phyloP scores from a whole-genome alignment of 2,113 vertebrate species.

The Pyxicephalus adspersus region DNA sequence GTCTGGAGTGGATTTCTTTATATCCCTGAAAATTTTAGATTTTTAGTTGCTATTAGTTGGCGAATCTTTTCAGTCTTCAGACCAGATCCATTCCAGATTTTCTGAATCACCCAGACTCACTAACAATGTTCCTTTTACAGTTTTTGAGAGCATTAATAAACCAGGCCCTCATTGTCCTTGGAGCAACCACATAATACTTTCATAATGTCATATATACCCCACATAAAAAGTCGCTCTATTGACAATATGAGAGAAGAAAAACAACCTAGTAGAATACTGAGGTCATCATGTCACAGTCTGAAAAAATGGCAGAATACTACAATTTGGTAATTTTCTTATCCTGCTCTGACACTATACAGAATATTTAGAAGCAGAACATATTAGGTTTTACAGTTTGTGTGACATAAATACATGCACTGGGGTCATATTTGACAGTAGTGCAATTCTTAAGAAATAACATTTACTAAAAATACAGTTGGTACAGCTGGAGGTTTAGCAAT shows the following conservation, averaged over 20 bases:
- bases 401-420: not conserved
- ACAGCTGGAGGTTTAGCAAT: conserved; percentile 34
- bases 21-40: no score
- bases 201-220: no score
- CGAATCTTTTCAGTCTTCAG: no score
- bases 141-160: no score
- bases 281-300: not conserved
- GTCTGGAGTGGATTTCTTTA: no score
- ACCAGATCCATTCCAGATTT: no score
- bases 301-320: not conserved
- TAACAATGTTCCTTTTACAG: no score
- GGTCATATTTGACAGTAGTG: not conserved
- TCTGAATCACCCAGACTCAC: no score
- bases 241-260: not conserved
- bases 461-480: conserved; percentile 32
- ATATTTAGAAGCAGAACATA: not conserved
- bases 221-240: not conserved
- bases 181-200: no score
- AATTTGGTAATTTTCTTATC: not conserved
- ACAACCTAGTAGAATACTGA: not conserved
- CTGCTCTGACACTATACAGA: not conserved
- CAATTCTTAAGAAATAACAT: not conserved
- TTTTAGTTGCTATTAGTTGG: no score
- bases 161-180: no score
- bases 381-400: not conserved